Evolutionary conservation across 1,140 invertebrate species (phyloP).

Genomic region (Trichonephila inaurata): DNA sequence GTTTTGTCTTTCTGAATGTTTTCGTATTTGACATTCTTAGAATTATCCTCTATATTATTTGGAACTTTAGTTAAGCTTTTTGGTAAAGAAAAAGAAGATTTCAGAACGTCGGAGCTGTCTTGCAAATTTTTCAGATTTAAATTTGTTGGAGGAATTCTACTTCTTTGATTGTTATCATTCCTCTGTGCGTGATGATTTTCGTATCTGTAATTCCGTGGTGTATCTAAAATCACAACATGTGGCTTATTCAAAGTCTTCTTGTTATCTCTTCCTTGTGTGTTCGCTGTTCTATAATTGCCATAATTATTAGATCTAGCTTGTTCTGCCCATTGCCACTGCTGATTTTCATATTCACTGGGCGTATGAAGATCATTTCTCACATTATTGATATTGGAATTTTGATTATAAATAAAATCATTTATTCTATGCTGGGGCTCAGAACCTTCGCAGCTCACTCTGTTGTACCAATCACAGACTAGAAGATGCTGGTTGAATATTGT

Average conservation of each 20-base stretch:
- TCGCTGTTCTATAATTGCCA: neutral
- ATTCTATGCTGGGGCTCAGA: slow-evolving; percentile 44
- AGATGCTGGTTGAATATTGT: slow-evolving; percentile 81
- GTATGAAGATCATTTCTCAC: neutral
- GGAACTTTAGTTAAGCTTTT: neutral
- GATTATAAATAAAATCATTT: slow-evolving; percentile 46
- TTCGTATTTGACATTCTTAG: neutral
- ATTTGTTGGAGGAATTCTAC: neutral
- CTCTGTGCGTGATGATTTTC: neutral
- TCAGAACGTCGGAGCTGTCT: neutral
- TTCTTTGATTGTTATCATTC: neutral
- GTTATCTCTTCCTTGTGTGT: neutral
- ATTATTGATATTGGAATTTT: neutral
- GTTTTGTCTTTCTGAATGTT: neutral
- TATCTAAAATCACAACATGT: too few relatives aligned
- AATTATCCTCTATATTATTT: neutral
- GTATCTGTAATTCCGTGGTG: too few relatives aligned
- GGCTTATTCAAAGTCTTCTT: neutral
- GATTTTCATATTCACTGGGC: neutral
- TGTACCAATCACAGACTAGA: slow-evolving; percentile 84
- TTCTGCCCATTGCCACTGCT: neutral
- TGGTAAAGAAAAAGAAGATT: slow-evolving; percentile 16
- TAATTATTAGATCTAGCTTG: slow-evolving; percentile 4
- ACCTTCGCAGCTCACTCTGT: slow-evolving; percentile 77
- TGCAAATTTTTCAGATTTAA: neutral